Percentiles rank a stretch among this genome's conserved stretches.
Conservation (phyloP, 2,888 invertebrate genomes). For the Achlya flavicornis region DNA sequence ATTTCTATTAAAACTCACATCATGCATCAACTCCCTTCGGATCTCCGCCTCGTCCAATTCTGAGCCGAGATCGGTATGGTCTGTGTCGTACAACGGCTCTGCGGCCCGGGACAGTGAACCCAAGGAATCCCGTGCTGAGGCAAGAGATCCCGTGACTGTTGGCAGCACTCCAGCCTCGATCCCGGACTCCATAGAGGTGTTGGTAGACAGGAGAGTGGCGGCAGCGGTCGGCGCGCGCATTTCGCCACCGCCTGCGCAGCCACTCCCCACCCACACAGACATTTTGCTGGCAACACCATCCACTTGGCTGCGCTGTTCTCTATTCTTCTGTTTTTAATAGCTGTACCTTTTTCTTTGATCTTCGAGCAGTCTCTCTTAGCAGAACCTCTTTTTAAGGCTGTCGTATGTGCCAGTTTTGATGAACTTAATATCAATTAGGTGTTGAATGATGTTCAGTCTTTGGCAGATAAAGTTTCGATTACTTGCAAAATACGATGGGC, state of each 20-base stretch:
- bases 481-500: not conserved
- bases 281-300: conserved; percentile 74
- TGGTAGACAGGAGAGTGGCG: conserved; percentile 73
- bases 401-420: not conserved
- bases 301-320: conserved; percentile 52
- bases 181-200: conserved; percentile 86
- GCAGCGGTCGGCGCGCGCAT: conserved; percentile 64
- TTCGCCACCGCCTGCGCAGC: conserved; percentile 64
- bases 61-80: conserved; percentile 91
- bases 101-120: conserved; percentile 84
- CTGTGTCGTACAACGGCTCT: conserved; percentile 89
- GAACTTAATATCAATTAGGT: not conserved
- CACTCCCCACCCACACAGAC: conserved; percentile 81
- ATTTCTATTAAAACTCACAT: conserved; percentile 84
- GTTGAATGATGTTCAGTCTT: not conserved
- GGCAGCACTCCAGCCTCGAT: conserved; percentile 88
- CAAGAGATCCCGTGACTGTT: conserved; percentile 88
- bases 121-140: conserved; percentile 82
- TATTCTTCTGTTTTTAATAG: not conserved
- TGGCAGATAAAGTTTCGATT: not conserved
- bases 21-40: conserved; percentile 89
- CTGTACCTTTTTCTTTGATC: not conserved
- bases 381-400: not conserved
- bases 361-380: not conserved
- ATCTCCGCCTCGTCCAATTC: conserved; percentile 92